Base-by-base conservation (phyloP, 1,140 invertebrate genomes). In the Zaprionus inermis region DNA sequence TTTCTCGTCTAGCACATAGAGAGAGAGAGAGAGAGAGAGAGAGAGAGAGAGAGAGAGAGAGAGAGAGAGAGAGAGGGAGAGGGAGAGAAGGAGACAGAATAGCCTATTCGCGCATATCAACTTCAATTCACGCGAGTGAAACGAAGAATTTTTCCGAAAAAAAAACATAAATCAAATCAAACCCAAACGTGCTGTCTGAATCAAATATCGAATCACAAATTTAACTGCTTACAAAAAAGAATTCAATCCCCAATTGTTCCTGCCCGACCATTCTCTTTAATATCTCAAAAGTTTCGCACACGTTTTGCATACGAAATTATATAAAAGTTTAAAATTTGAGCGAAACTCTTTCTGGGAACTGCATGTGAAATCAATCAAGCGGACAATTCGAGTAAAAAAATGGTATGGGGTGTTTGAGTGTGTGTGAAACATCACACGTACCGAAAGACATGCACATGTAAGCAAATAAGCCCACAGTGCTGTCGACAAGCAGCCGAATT, bases 341-440 rank as follows among this genome's bases (percentile, higher is more conserved):
- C 7, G 16, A 20, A 66, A 56, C 41, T 56, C 24, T 7, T 66
- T 66, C 22, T 14, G 24, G 36, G 36, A 56, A 44, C 24, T 18
- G 24, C 34, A 14, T 38, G 11, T 6, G 5, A 34, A 57, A 24
- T 34, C 55, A 41, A 20, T 10, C 22, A 24, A 57, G 32, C 55
- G 12, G 20, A 24, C 34, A 57, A 57, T 38, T 41, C 18, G 12
- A 57, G 36, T 22, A 44, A 44, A 59, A 59, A 46, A 14, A 7
- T 32, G 20, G 36, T 24, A 5, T 44, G 24, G 38, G 24, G 24
- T 24, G 24, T 28, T 46, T 20, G 57, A 4, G 38, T 14, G 5
- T 41, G 38, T 16, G n/a, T 59, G 22, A 36, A 59, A 59, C 57
- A 38, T 59, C 57, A 30, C 57, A 59, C 38, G 10, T 36, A 59